These are phyloP conservation scores for Globicephala melas DNA, from an alignment of 2,113 vertebrate genomes.

Conservation along the genomic window DNA sequence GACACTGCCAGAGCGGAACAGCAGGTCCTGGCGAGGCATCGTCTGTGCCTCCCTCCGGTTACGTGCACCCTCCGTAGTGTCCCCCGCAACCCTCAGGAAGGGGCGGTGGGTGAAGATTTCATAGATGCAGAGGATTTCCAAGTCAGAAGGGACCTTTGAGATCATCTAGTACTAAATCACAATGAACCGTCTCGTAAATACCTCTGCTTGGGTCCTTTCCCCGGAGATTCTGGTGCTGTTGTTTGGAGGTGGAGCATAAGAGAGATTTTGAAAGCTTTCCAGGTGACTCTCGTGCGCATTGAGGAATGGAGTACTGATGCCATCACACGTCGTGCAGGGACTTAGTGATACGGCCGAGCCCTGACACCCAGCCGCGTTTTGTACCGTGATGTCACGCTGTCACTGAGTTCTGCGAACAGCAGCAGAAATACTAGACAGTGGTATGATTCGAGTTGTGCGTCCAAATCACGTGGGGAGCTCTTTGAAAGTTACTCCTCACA, in stretches of 20 bases:
- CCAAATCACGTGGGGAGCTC: too few species aligned
- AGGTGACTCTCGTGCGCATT: not conserved
- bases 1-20: not conserved
- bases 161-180: not conserved
- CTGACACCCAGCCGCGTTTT: fast-evolving
- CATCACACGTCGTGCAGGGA: not conserved
- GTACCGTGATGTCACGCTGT: not conserved
- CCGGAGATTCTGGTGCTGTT: not conserved
- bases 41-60: not conserved
- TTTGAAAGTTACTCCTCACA: not conserved
- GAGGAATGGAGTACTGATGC: not conserved
- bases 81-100: not conserved
- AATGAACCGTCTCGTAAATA: not conserved
- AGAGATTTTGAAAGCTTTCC: not conserved
- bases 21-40: not conserved
- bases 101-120: constrained; percentile 29
- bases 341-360: too few species aligned
- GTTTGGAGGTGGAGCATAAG: not conserved
- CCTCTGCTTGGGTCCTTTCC: not conserved
- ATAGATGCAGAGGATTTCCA: not conserved
- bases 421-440: not conserved
- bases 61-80: fast-evolving
- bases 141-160: constrained; percentile 33
- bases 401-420: not conserved
- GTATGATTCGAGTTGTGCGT: not conserved